Evolutionary conservation across 2,113 vertebrate species (phyloP).

Genomic region (Acinonyx jubatus): DNA sequence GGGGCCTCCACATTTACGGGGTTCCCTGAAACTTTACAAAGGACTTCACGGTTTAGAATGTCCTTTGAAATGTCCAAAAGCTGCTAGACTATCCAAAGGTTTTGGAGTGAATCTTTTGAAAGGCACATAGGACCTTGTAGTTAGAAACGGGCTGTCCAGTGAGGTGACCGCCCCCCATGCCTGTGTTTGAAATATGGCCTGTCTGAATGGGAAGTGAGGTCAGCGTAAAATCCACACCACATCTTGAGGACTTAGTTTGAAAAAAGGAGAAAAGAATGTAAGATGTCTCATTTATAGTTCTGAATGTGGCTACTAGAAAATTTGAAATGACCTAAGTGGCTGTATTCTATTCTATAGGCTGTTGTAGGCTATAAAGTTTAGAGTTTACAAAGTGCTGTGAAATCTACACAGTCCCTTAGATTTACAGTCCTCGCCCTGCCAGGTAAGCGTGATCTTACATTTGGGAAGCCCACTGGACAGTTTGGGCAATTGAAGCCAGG

Average conservation of each 20-base stretch:
- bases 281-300: background rate
- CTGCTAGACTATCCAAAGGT: background rate
- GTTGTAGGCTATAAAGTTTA: background rate
- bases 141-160: background rate
- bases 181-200: background rate
- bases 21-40: background rate
- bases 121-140: background rate
- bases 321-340: background rate
- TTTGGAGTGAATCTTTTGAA: background rate
- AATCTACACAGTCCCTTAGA: background rate
- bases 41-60: background rate
- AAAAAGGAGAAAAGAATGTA: background rate
- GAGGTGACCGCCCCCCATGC: rapidly evolving
- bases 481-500: background rate
- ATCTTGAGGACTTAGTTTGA: background rate
- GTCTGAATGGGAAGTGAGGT: background rate
- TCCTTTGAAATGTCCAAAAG: background rate
- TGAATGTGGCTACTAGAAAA: background rate
- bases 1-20: background rate
- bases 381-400: background rate
- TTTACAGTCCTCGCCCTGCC: background rate
- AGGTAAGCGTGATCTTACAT: background rate
- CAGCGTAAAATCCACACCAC: background rate
- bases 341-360: background rate
- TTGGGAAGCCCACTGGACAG: background rate